phyloP scores from a whole-genome alignment of 2,113 vertebrate species.

The Scomber colias region DNA sequence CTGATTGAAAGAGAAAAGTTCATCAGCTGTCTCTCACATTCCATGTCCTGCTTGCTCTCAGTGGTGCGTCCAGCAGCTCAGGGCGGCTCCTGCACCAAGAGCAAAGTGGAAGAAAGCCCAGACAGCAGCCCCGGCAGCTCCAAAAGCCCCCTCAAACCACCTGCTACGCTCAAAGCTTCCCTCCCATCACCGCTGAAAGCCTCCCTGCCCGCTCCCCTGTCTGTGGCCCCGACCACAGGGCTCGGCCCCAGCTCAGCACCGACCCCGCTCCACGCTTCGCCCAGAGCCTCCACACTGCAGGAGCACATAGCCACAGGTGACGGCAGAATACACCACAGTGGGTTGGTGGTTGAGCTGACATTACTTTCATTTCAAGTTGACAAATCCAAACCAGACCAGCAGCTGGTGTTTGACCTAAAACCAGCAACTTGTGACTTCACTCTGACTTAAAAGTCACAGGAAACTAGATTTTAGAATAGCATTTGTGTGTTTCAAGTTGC shows the following conservation, averaged over 20 bases:
- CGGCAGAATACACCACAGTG: neutral
- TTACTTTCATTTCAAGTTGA: neutral
- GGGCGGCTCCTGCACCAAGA: constrained; percentile 67
- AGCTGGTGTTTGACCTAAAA: no score
- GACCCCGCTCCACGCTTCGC: constrained; percentile 14
- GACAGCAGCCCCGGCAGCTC: constrained; percentile 45
- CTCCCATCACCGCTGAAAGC: constrained; percentile 44
- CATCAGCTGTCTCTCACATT: neutral
- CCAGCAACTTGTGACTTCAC: no score
- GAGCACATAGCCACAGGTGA: constrained; percentile 58
- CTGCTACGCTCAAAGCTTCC: constrained; percentile 38
- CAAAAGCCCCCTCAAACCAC: constrained; percentile 40
- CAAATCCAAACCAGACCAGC: no score
- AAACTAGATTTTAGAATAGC: no score
- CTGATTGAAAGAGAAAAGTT: neutral
- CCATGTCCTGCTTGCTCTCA: constrained; percentile 46
- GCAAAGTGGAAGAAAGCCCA: constrained; percentile 50
- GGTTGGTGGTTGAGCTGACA: neutral
- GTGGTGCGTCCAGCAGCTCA: constrained; percentile 73
- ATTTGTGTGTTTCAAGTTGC: no score
- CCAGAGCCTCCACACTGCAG: constrained; percentile 28
- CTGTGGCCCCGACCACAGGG: constrained; percentile 13
- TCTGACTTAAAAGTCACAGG: no score
- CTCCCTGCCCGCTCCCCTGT: constrained; percentile 50
- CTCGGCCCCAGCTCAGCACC: constrained; percentile 54